These are phyloP conservation scores for Epizoanthus scotinus DNA, from an alignment of 92 coral and sea anemone species.

Conservation along the genomic window DNA sequence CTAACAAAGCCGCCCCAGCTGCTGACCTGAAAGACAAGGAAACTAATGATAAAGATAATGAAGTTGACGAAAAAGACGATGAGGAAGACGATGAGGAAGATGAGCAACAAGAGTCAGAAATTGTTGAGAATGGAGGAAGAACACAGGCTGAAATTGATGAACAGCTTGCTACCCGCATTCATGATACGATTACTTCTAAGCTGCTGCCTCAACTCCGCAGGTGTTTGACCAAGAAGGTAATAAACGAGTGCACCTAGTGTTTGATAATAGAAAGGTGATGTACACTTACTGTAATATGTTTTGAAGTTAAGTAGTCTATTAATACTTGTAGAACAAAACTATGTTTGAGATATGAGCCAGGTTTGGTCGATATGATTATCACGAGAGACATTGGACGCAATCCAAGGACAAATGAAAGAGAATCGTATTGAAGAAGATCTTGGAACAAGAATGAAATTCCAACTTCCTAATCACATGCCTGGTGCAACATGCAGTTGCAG, in stretches of 20 bases:
- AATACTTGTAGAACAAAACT: no score
- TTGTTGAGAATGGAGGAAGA: slow-evolving; percentile 14
- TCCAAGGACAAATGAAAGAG: no score
- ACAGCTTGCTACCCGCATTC: slow-evolving; percentile 70
- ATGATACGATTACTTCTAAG: slow-evolving; percentile 66
- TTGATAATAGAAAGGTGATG: no score
- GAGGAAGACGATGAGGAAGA: slow-evolving; percentile 54
- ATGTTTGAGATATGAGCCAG: no score
- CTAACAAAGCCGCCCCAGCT: neutral
- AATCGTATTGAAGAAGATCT: no score
- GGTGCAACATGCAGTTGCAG: no score
- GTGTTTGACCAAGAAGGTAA: slow-evolving; percentile 89
- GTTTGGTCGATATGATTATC: neutral
- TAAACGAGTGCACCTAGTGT: no score
- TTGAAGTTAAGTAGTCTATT: no score
- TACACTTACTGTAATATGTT: no score
- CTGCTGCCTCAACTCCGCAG: slow-evolving; percentile 87
- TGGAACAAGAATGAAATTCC: no score
- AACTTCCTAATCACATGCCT: no score
- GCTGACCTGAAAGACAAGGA: neutral
- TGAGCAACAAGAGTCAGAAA: slow-evolving; percentile 41
- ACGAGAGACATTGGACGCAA: no score
- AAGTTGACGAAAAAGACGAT: slow-evolving; percentile 23
- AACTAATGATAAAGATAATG: slow-evolving; percentile 19
- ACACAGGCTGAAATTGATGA: slow-evolving; percentile 38